A percentile compares a stretch with the other conserved stretches of the same genome.
Evolutionary conservation across 2,797 vertebrate species (phyloP).

Genomic region (Melanotaenia maccullochi): DNA sequence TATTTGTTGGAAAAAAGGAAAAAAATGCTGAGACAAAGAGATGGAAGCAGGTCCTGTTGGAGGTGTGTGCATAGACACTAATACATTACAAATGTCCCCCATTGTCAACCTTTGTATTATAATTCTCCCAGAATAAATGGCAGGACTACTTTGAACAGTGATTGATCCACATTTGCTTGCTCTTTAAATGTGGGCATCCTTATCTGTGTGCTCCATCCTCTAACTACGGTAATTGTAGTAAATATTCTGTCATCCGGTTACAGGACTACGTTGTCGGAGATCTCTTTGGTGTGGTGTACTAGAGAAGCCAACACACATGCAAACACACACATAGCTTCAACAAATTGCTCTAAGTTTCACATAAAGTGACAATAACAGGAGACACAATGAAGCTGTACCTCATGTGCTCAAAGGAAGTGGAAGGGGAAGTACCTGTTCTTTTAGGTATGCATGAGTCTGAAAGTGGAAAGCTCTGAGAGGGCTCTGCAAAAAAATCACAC

Average conservation of each 20-base stretch:
- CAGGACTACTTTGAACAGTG: slow-evolving; percentile 28
- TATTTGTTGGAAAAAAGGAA: slow-evolving; percentile 35
- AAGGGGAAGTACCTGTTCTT: slow-evolving; percentile 9
- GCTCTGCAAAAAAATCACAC: background rate
- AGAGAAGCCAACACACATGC: slow-evolving; percentile 22
- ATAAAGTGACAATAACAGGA: slow-evolving; percentile 45
- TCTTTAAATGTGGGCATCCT: slow-evolving; percentile 34
- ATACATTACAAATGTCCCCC: slow-evolving; percentile 15
- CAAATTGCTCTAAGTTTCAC: slow-evolving; percentile 49
- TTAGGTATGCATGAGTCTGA: slow-evolving; percentile 15
- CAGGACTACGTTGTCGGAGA: slow-evolving; percentile 23
- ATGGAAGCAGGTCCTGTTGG: slow-evolving; percentile 21
- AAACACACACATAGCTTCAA: slow-evolving; percentile 42
- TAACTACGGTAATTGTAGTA: slow-evolving; percentile 34
- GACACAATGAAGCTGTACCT: slow-evolving; percentile 45
- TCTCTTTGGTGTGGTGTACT: slow-evolving; percentile 39
- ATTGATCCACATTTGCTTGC: slow-evolving; percentile 46
- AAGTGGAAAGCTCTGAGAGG: slow-evolving; percentile 12
- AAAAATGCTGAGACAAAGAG: slow-evolving; percentile 52
- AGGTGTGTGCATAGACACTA: background rate
- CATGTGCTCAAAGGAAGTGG: slow-evolving; percentile 4
- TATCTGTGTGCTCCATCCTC: slow-evolving; percentile 24
- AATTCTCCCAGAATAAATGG: slow-evolving; percentile 15
- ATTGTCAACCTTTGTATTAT: slow-evolving; percentile 14
- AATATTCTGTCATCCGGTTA: slow-evolving; percentile 42